Evolutionary conservation across 2,797 vertebrate species (phyloP), one percentile per base, ranked within the genome.

Genomic region (Lagorchestes hirsutus): DNA sequence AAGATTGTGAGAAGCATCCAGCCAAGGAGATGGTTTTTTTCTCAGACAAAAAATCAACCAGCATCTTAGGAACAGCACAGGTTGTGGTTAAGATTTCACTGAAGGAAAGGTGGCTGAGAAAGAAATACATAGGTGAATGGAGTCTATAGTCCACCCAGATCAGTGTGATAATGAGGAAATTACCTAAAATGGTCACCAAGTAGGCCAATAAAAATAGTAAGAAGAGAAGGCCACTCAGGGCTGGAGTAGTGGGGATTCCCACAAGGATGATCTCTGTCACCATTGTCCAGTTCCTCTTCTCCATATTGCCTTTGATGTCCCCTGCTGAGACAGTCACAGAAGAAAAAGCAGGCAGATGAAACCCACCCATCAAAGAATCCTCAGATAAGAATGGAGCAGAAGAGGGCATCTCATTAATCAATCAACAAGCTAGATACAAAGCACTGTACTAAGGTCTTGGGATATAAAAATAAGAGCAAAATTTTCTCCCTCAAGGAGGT

Each of bases 111-210:
- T 96, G 94, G 18, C 93, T 94, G 90, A 97, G 95, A 50, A 96
- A 96, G 74, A 96, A 97, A 54, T 97, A 96, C 94, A 98, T 96
- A 18, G 97, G 95, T 2, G 91, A 94, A 10, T 95, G 95, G n/a
- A 95, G 91, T 16, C 93, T 94, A n/a, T 55, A 67, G 52, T 96
- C 93, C 91, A 87, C 6, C n/a, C 90, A 28, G 46, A 97, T 91
- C 52, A 96, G 16, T 8, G 22, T 52, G 50, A 96, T 90, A 1
- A 97, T 95, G 16, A 97, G 62, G 5, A 54, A 8, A 55, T 96
- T 97, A 34, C 90, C 93, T 16, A 58, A 54, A 54, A 54, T 12
- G 1, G 90, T 90, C 62, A 95, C n/a, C 54, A 97, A 54, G 27
- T 93, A 93, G 22, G 91, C 52, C 11, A 92, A 50, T 22, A 95